Percentiles rank a stretch among this genome's conserved stretches.
Evolutionary conservation across 1,140 invertebrate genomes (phyloP).

Genomic region (Cydia pomonella): DNA sequence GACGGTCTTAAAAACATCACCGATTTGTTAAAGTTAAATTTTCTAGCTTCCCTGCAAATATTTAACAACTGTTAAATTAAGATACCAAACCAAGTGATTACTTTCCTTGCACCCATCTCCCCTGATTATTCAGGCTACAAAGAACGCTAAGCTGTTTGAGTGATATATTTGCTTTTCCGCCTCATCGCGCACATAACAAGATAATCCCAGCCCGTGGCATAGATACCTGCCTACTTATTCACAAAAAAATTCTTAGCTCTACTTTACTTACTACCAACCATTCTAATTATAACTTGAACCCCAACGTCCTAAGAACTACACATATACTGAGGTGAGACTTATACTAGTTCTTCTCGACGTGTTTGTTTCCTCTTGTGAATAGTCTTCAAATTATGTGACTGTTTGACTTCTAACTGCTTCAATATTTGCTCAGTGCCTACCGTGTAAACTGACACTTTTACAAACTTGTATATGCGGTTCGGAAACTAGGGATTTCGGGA

Average conservation of each 20-base stretch:
- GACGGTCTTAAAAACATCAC: background rate
- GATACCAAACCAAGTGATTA: constrained; percentile 1
- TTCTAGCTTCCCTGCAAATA: background rate
- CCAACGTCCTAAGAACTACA: background rate
- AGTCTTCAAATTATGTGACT: constrained; percentile 54
- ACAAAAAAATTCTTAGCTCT: background rate
- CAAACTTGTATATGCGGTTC: constrained; percentile 40
- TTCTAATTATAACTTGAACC: background rate
- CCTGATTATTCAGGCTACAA: constrained; percentile 13
- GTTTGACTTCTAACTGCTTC: constrained; percentile 47
- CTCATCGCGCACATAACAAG: constrained; percentile 49
- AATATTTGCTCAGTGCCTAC: constrained; percentile 35
- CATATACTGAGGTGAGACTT: background rate
- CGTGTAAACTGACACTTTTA: constrained; percentile 34
- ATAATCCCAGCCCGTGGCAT: constrained; percentile 50
- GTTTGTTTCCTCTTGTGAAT: background rate
- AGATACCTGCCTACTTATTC: constrained; percentile 28
- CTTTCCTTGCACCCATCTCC: background rate
- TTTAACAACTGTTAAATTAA: background rate
- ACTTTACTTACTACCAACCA: background rate
- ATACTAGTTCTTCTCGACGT: constrained; percentile 1
- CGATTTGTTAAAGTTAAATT: background rate
- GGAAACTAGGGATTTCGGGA: background rate
- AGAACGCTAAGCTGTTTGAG: constrained; percentile 23
- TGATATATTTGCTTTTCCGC: constrained; percentile 39